Evolutionary conservation across 2,888 invertebrate genomes (phyloP), one percentile per base, ranked within the genome.

Genomic region (Heliconius aoede): DNA sequence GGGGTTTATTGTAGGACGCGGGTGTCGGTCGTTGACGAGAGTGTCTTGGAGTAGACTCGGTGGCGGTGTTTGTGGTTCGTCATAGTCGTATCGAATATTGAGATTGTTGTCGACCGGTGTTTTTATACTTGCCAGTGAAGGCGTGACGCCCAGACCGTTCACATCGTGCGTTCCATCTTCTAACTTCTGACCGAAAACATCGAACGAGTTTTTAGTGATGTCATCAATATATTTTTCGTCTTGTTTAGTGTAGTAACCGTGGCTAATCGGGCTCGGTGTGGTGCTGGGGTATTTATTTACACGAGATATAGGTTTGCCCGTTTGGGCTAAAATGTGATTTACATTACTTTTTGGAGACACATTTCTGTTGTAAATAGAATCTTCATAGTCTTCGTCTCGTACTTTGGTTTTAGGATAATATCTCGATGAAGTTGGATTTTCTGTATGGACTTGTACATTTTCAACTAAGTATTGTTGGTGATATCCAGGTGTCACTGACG

Each of bases 141-240:
- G 90, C 4, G 95, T 95, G 71, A 94, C 95, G 13, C 90, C 94
- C 62, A 94, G 83, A 82, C 95, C 91, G 84, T 92, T 89, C 0
- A 95, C 84, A 81, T 93, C 91, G 77, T 90, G 93, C 40, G 91
- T 93, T 28, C 92, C 94, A 83, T 91, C 92, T 85, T 90, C 95
- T 74, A 96, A 87, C 88, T 96, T 97, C 88, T 96, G 96, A 2
- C 96, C 97, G 85, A 97, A 97, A 81, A 96, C 95, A 40, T 96
- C 96, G 84, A 97, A 97, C 76, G 96, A 97, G 84, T 96, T 96
- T 86, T 96, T 96, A 5, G 97, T 97, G 75, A 96, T 96, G 83
- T 97, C 97, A 83, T 97, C 97, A 79, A 97, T 92, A 80, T 96
- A 95, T 76, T 95, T 95, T 84, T 96, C 95, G 85, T 95, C 95